Conservation (phyloP, 1,140 invertebrate species). For the Leptonema lineaticorne region DNA sequence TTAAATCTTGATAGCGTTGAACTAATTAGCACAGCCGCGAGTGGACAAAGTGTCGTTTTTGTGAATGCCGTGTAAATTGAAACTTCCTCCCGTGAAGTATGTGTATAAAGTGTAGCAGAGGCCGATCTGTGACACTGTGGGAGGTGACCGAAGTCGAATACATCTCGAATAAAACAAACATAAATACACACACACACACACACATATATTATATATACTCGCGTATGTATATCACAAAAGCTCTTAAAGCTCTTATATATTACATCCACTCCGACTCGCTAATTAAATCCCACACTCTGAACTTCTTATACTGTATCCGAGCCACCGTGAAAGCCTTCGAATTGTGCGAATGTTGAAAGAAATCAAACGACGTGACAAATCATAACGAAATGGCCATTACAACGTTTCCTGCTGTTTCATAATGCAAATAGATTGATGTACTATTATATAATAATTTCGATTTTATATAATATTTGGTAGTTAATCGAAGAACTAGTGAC, state of each 20-base stretch:
- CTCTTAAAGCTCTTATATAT: conserved; percentile 23
- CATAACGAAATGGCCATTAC: too few relatives aligned
- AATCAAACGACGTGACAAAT: too few relatives aligned
- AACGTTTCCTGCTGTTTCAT: too few relatives aligned
- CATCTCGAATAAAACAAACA: conserved; percentile 30
- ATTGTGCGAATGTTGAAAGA: conserved; percentile 5
- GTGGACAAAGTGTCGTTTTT: conserved; percentile 1
- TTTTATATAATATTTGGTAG: too few relatives aligned
- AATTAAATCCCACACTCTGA: conserved; percentile 42
- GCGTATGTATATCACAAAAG: conserved; percentile 28
- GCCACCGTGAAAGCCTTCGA: conserved; percentile 17
- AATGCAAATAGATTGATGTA: too few relatives aligned
- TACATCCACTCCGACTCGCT: conserved; percentile 36
- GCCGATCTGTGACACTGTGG: conserved; percentile 28
- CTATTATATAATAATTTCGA: too few relatives aligned
- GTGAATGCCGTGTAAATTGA: conserved; percentile 23
- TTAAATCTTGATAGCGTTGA: too few relatives aligned
- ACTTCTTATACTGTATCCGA: conserved; percentile 1
- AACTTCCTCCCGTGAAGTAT: conserved; percentile 23
- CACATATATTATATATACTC: too few relatives aligned
- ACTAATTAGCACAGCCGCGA: conserved; percentile 11
- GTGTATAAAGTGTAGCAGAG: conserved; percentile 19
- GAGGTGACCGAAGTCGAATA: conserved; percentile 35
- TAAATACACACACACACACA: too few relatives aligned
- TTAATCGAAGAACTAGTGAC: too few relatives aligned